Evolutionary conservation across 2,113 vertebrate genomes (phyloP).

Genomic region (Chinchilla lanigera): DNA sequence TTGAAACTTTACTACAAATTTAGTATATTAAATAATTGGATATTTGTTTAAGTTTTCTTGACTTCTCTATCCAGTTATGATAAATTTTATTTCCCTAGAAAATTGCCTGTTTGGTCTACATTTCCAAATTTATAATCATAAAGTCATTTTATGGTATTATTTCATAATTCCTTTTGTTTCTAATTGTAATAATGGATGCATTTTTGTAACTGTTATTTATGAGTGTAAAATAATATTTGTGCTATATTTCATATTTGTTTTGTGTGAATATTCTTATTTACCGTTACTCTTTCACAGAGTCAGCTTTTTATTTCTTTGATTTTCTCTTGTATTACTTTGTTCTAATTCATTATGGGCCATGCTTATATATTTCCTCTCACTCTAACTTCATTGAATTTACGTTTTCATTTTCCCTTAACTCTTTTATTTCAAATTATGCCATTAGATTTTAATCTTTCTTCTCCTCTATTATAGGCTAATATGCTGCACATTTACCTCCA

Average conservation of each 20-base stretch:
- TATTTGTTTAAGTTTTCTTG: not conserved
- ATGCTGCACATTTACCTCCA: not conserved
- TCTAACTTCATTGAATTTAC: not conserved
- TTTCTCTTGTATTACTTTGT: not conserved
- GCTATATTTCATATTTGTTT: not conserved
- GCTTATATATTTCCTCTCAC: not conserved
- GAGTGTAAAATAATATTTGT: not conserved
- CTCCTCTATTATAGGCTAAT: not conserved
- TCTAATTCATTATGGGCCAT: constrained; percentile 17
- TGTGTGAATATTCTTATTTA: not conserved
- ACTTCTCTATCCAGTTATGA: not conserved
- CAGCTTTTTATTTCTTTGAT: not conserved
- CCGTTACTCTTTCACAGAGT: not conserved
- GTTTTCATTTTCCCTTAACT: not conserved
- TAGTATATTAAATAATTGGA: not conserved
- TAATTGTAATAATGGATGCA: not conserved
- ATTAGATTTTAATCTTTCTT: not conserved
- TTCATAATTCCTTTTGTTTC: not conserved
- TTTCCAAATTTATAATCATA: not conserved
- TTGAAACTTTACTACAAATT: not conserved
- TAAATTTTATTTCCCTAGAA: not conserved
- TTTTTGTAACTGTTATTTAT: not conserved
- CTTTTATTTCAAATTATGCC: not conserved
- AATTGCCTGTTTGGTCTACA: not conserved
- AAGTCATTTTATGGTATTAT: not conserved